A percentile compares a stretch with the other conserved stretches of the same genome.
phyloP scores from a whole-genome alignment of 2,888 invertebrate species.

The Epistrophella euchroma region DNA sequence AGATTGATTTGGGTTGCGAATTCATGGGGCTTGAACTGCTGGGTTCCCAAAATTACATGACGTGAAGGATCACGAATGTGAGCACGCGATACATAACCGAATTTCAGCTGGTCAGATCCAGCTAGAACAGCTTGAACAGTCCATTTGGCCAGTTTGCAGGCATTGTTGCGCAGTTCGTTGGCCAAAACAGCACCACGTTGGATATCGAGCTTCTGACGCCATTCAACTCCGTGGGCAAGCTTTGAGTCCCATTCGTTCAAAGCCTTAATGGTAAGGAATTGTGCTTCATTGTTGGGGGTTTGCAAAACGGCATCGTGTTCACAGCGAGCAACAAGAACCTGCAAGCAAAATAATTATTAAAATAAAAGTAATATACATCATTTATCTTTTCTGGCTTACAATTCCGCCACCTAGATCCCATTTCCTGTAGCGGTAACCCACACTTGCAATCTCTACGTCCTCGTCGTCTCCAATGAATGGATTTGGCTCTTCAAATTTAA shows the following conservation, averaged over 20 bases:
- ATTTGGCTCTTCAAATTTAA: conserved; percentile 95
- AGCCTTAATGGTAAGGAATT: conserved; percentile 97
- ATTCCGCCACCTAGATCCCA: conserved; percentile 98
- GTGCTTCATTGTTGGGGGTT: conserved; percentile 94
- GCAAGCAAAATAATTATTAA: conserved; percentile 60
- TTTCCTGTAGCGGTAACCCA: conserved; percentile 98
- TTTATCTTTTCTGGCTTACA: conserved; percentile 84
- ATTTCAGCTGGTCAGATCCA: conserved; percentile 98
- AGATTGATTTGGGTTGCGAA: conserved; percentile 99
- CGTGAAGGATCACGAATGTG: conserved; percentile 97
- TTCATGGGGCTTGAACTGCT: conserved; percentile 99
- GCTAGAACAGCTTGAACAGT: conserved; percentile 97
- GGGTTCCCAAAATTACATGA: conserved; percentile 98
- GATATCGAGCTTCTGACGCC: conserved; percentile 98
- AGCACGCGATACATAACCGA: conserved; percentile 99
- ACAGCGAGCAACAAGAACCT: conserved; percentile 94
- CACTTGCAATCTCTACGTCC: conserved; percentile 96
- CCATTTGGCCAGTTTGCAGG: conserved; percentile 99
- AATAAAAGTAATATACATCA: background rate
- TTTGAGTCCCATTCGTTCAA: conserved; percentile 99
- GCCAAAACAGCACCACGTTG: conserved; percentile 99
- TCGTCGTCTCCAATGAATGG: conserved; percentile 97
- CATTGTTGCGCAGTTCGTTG: conserved; percentile 98
- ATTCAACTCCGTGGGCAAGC: conserved; percentile 97
- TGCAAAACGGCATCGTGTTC: conserved; percentile 98